phyloP scores from a whole-genome alignment of 2,113 vertebrate genomes.

The Bostrychus sinensis region DNA sequence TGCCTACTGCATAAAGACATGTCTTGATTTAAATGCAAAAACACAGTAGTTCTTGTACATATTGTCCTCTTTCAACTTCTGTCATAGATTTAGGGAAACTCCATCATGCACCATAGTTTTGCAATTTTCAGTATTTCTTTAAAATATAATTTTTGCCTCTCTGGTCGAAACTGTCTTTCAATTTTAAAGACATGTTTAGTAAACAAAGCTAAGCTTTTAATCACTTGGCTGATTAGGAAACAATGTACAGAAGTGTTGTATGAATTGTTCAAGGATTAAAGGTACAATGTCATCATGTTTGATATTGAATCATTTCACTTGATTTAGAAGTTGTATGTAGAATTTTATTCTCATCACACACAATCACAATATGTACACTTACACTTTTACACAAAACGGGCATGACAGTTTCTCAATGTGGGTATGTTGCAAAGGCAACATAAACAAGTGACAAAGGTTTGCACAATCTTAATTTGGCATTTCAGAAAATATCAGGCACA shows the following conservation, averaged over 20 bases:
- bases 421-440: conserved; percentile 9
- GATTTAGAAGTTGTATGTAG: not conserved
- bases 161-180: not conserved
- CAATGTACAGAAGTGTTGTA: not conserved
- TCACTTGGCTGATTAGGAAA: not conserved
- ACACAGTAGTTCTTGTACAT: no score
- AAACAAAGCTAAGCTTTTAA: not conserved
- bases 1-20: not conserved
- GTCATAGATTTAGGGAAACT: not conserved
- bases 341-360: not conserved
- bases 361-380: not conserved
- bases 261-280: not conserved
- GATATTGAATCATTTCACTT: not conserved
- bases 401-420: not conserved
- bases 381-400: conserved; percentile 17
- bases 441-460: conserved; percentile 9
- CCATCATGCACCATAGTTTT: not conserved
- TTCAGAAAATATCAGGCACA: not conserved
- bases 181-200: not conserved
- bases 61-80: not conserved
- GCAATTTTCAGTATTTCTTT: not conserved
- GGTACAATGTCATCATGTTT: not conserved
- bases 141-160: not conserved
- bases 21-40: no score
- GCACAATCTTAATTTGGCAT: conserved; percentile 5